Conservation (phyloP, 2,113 vertebrate species). For the Epinephelus fuscoguttatus region DNA sequence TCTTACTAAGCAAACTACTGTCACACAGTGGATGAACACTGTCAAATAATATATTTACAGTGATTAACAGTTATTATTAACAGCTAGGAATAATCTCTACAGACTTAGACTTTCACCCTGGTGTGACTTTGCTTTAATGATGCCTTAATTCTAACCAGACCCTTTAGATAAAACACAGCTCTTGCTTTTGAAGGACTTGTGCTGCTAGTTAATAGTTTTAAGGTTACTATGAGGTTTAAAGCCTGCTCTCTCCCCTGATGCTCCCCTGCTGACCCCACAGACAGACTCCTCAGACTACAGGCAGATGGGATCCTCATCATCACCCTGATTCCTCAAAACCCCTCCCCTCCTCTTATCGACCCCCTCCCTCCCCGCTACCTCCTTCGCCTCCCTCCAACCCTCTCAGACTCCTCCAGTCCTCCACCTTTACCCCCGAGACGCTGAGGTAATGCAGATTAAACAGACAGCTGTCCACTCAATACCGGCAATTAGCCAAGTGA, state of each 20-base stretch:
- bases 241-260: slow-evolving; percentile 49
- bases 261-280: slow-evolving; percentile 75
- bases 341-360: slow-evolving; percentile 36
- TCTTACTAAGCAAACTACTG: background rate
- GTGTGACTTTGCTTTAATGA: slow-evolving; percentile 37
- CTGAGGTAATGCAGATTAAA: slow-evolving; percentile 79
- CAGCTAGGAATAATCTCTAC: background rate
- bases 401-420: slow-evolving; percentile 42
- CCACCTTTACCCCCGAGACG: slow-evolving; percentile 77
- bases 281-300: slow-evolving; percentile 70
- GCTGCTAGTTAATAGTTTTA: slow-evolving; percentile 65
- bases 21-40: background rate
- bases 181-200: slow-evolving; percentile 46
- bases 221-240: slow-evolving; percentile 71
- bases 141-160: slow-evolving; percentile 48
- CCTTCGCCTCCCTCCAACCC: slow-evolving; percentile 45
- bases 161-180: slow-evolving; percentile 49
- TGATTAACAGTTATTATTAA: no score
- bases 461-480: slow-evolving; percentile 77
- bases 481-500: slow-evolving; percentile 60
- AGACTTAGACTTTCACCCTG: slow-evolving; percentile 6
- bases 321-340: slow-evolving; percentile 64
- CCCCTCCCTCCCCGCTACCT: slow-evolving; percentile 33
- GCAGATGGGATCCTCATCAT: slow-evolving; percentile 88
- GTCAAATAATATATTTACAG: background rate